Evolutionary conservation across 2,888 invertebrate species (phyloP), one percentile per base, ranked within the genome.

Genomic region (Macrostomum cliftonense): DNA sequence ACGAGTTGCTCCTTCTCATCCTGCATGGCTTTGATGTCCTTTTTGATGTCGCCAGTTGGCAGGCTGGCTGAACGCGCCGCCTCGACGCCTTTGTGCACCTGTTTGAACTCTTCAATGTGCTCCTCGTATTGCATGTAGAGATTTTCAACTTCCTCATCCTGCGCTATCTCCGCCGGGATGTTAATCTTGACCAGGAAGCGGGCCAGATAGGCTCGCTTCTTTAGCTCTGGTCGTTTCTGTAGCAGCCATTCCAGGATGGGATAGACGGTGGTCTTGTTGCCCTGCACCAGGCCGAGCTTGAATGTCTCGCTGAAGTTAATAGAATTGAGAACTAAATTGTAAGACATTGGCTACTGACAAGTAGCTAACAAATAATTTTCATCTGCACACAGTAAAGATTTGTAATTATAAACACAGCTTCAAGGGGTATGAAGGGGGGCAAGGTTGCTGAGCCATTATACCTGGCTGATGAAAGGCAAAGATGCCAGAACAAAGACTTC

Each of bases 1-100:
- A 63, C 54, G 64, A 83, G 77, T 58, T 82, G 80, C 59, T 83
- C 82, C 63, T 80, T 78, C 65, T 88, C 87, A 47, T 81, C 79
- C 55, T 83, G 83, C 82, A 86, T 85, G 54, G 82, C 79, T 58
- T 79, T 78, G 46, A 86, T 79, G 64, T 87, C 87, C 56, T 80
- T 78, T 57, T 83, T 79, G 52, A 88, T 77, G 71, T 87, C 87
- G 2, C 78, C 75, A 1, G 78, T 76, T n/a, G 80, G 78, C 61
- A 80, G 78, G 28, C 77, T 76, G 45, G 75, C 72, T 36, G 65
- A 77, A 57, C 76, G 75, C 47, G 80, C 69, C 45, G 75, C 64
- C 58, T 81, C 78, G 39, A 77, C 77, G 57, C 79, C 76, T 62
- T 79, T 81, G 66, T 85, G 84, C 0, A 78, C 74, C 19, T 77